These are phyloP conservation scores for Tigriopus californicus DNA, from an alignment of 2,888 invertebrate genomes.

Conservation along the genomic window DNA sequence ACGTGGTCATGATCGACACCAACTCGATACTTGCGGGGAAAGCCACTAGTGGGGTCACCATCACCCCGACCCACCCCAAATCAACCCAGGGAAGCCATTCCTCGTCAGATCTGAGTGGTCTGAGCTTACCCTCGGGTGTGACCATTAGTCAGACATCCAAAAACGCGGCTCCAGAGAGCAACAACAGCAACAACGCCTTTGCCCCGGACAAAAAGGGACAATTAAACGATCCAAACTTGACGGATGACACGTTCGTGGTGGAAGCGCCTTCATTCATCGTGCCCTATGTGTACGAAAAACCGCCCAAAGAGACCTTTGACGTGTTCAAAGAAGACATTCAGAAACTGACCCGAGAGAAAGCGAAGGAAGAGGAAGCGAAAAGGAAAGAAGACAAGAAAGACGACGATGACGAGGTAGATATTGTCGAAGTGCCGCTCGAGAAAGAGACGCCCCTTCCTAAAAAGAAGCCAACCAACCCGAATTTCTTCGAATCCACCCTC, in stretches of 20 bases:
- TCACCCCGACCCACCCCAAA: constrained; percentile 26
- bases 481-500: constrained; percentile 65
- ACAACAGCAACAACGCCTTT: constrained; percentile 17
- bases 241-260: constrained; percentile 79
- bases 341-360: constrained; percentile 22
- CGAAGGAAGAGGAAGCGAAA: constrained; percentile 28
- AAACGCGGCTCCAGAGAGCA: background rate
- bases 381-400: constrained; percentile 25
- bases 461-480: constrained; percentile 22
- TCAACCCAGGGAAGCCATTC: constrained; percentile 21
- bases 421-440: constrained; percentile 16
- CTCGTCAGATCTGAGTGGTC: background rate
- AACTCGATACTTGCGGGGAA: constrained; percentile 47
- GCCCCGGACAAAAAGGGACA: constrained; percentile 25
- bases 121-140: constrained; percentile 1
- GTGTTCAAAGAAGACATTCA: constrained; percentile 19
- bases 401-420: constrained; percentile 22
- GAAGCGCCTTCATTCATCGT: constrained; percentile 84
- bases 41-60: constrained; percentile 27
- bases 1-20: constrained; percentile 57
- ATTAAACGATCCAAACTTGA: constrained; percentile 46
- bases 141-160: constrained; percentile 12
- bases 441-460: constrained; percentile 24
- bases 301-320: constrained; percentile 39
- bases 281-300: constrained; percentile 79